Evolutionary conservation across 2,113 vertebrate genomes (phyloP).

Genomic region (Connochaetes taurinus): DNA sequence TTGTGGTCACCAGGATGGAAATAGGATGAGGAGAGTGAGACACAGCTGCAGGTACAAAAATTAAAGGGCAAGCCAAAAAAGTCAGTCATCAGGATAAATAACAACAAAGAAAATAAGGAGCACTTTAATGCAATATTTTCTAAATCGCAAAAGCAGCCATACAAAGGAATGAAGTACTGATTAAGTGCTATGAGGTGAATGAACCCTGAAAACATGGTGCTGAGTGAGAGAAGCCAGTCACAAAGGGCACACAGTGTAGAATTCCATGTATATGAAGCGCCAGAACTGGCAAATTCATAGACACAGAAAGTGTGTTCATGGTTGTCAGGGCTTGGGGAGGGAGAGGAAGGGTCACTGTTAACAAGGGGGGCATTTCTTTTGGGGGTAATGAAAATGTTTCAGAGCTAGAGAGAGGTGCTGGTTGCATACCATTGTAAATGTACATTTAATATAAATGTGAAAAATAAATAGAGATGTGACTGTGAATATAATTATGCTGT

Average conservation of each 20-base stretch:
- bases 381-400: neutral
- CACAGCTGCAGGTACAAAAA: neutral
- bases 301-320: fast-evolving
- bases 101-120: neutral
- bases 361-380: fast-evolving
- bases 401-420: neutral
- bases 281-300: neutral
- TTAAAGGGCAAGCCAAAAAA: neutral
- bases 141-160: neutral
- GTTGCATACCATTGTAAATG: fast-evolving
- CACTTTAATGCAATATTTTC: neutral
- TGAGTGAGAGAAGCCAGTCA: too few species aligned
- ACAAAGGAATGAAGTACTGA: neutral
- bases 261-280: fast-evolving
- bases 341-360: fast-evolving
- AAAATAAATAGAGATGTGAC: neutral
- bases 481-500: neutral
- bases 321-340: neutral
- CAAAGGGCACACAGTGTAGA: fast-evolving
- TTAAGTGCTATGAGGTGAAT: fast-evolving
- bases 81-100: neutral
- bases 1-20: neutral
- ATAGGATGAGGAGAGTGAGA: neutral
- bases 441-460: neutral
- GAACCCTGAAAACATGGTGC: fast-evolving